These are phyloP conservation scores for Tricholaema leucomelas DNA, from an alignment of 2,113 vertebrate genomes.

Conservation along the genomic window DNA sequence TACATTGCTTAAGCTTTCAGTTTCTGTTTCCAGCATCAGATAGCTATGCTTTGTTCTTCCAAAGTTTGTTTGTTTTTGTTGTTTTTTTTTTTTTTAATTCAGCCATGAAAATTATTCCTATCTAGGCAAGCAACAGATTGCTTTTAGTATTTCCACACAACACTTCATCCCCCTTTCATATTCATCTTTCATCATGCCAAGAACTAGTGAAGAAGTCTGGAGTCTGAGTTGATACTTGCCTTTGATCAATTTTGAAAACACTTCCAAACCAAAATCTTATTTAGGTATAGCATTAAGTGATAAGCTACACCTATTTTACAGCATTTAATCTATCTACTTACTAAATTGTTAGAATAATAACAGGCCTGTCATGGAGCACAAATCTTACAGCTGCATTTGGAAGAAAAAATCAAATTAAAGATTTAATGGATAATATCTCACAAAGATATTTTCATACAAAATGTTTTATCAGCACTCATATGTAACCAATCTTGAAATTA, in stretches of 20 bases:
- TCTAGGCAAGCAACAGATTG: neutral
- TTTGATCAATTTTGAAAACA: neutral
- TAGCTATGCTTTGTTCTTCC: neutral
- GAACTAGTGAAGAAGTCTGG: neutral
- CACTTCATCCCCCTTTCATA: neutral
- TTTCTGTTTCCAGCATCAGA: neutral
- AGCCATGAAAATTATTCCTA: neutral
- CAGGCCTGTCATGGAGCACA: neutral
- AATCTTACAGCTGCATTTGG: neutral
- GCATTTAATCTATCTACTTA: neutral
- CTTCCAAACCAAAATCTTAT: neutral
- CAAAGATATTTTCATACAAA: neutral
- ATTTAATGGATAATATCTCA: neutral
- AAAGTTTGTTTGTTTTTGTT: too few species aligned
- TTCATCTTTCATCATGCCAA: neutral
- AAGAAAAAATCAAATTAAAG: neutral
- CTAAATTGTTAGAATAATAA: neutral
- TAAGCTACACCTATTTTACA: neutral
- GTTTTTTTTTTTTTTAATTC: constrained; percentile 3
- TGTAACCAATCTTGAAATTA: neutral
- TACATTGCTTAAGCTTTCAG: neutral
- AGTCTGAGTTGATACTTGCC: neutral
- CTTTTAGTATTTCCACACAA: neutral
- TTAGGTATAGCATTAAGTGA: neutral
- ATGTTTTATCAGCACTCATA: neutral